phyloP scores from a whole-genome alignment of 2,113 vertebrate species.

The Phoenicopterus ruber region DNA sequence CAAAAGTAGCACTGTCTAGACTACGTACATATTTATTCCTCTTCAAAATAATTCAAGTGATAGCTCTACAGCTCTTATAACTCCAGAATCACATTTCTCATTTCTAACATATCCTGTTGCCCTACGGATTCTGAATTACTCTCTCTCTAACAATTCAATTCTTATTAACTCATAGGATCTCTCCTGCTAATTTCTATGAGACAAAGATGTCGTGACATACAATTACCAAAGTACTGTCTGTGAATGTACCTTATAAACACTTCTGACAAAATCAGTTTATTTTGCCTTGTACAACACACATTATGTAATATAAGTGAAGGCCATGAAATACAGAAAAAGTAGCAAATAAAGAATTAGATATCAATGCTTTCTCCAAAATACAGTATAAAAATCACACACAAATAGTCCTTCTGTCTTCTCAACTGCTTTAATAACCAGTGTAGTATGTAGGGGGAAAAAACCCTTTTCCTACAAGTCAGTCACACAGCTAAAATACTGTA shows the following conservation, averaged over 20 bases:
- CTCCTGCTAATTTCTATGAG: not conserved
- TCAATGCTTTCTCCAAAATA: not conserved
- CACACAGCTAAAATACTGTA: not conserved
- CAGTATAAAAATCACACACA: not conserved
- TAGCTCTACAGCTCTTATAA: not conserved
- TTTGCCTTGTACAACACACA: not conserved
- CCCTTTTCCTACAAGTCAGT: not conserved
- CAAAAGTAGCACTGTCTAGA: not conserved
- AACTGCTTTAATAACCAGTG: not conserved
- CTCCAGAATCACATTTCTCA: not conserved
- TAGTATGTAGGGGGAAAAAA: not conserved
- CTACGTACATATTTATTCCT: not conserved
- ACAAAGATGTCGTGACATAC: not conserved
- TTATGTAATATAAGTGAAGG: not conserved
- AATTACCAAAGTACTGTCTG: accelerated
- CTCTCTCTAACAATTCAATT: not conserved
- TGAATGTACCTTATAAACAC: not conserved
- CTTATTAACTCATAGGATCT: not conserved
- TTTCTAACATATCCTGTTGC: not conserved
- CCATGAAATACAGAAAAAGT: not conserved
- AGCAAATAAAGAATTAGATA: not conserved
- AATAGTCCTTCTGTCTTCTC: not conserved
- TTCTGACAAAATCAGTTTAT: not conserved
- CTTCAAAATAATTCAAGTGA: not conserved
- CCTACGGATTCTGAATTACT: not conserved